Conservation (phyloP, 1,140 invertebrate genomes). For the Anoplophora glabripennis region DNA sequence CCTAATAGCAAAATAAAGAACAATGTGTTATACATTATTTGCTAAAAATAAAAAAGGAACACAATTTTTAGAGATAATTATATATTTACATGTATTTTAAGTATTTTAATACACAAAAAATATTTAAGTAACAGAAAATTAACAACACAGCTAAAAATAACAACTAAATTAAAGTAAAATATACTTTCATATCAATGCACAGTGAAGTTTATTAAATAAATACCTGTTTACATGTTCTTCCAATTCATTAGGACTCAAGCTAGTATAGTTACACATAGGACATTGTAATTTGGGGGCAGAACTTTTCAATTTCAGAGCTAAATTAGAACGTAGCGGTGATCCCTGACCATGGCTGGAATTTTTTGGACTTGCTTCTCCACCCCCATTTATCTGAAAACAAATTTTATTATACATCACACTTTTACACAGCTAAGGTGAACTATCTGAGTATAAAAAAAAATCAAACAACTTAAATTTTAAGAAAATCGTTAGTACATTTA, state of each 20-base stretch:
- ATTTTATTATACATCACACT: not conserved
- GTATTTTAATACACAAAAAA: no score
- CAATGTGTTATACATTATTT: no score
- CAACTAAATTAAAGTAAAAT: not conserved
- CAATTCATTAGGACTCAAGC: slow-evolving; percentile 68
- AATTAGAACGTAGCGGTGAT: slow-evolving; percentile 60
- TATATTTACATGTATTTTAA: no score
- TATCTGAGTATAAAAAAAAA: no score
- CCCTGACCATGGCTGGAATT: slow-evolving; percentile 54
- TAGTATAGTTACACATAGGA: slow-evolving; percentile 76
- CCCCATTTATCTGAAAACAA: slow-evolving; percentile 41
- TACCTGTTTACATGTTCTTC: slow-evolving; percentile 81
- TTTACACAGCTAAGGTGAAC: no score
- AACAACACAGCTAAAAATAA: no score
- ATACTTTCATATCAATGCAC: no score
- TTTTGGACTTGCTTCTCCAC: slow-evolving; percentile 42
- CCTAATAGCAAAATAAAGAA: not conserved
- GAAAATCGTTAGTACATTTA: slow-evolving; percentile 20
- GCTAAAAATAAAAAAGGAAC: not conserved
- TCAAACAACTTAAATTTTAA: not conserved
- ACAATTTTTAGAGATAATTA: not conserved
- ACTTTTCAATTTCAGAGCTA: slow-evolving; percentile 62
- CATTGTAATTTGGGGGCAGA: slow-evolving; percentile 58
- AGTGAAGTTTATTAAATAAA: no score
- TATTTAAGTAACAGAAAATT: not conserved